Percentiles rank a stretch among this genome's conserved stretches.
Evolutionary conservation across 2,888 invertebrate species (phyloP).

Genomic region (Tiliacea citrago): DNA sequence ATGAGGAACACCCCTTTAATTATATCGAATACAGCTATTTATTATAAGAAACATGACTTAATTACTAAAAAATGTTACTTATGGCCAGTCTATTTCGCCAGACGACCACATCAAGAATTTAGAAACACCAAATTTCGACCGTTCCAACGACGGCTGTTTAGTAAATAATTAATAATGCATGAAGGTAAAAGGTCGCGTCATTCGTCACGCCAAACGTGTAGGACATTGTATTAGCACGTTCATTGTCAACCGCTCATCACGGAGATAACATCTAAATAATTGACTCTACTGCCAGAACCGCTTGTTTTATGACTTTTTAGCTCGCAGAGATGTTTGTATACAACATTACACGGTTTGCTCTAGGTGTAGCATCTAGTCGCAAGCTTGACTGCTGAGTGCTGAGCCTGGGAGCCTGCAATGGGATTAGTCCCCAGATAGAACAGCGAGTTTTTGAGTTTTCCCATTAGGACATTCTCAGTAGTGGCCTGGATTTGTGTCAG

Average conservation of each 20-base stretch:
- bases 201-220: conserved; percentile 33
- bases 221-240: conserved; percentile 44
- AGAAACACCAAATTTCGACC: not conserved
- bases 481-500: not conserved
- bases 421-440: not conserved
- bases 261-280: conserved; percentile 42
- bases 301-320: conserved; percentile 19
- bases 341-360: not conserved
- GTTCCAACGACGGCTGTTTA: not conserved
- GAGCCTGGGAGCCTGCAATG: not conserved
- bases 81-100: not conserved
- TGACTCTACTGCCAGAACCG: conserved; percentile 7
- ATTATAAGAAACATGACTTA: too few relatives aligned
- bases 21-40: not conserved
- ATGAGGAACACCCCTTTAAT: not conserved
- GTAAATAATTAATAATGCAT: conserved; percentile 15
- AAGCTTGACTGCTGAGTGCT: not conserved
- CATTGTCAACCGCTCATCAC: conserved; percentile 42
- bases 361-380: not conserved
- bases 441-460: not conserved
- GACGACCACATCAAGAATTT: not conserved
- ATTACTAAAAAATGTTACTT: not conserved
- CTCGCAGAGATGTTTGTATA: conserved; percentile 32
- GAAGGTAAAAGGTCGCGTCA: conserved; percentile 43
- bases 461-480: not conserved